These are phyloP conservation scores for Petrocephalus schoutedeni DNA, from an alignment of 2,797 vertebrate genomes.

Conservation along the genomic window DNA sequence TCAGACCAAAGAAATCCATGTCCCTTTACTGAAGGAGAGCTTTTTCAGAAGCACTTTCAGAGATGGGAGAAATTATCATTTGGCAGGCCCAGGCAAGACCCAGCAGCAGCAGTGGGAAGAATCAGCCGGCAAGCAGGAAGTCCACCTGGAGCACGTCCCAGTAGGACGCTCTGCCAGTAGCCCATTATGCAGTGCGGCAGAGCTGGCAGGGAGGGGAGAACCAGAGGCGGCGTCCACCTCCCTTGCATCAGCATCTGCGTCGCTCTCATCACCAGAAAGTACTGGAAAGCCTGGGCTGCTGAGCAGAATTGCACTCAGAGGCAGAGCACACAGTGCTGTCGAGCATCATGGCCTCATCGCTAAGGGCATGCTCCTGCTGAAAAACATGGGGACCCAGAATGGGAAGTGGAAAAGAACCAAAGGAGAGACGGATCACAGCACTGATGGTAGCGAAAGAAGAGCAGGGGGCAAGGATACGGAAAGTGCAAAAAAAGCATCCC, in stretches of 20 bases:
- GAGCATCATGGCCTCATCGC: constrained; percentile 70
- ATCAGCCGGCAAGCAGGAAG: constrained; percentile 58
- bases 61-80: constrained; percentile 59
- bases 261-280: constrained; percentile 51
- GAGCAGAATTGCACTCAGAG: constrained; percentile 35
- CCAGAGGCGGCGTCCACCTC: constrained; percentile 56
- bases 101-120: constrained; percentile 58
- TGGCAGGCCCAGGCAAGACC: constrained; percentile 57
- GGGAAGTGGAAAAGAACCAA: constrained; percentile 75
- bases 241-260: constrained; percentile 46
- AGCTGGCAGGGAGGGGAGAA: constrained; percentile 60
- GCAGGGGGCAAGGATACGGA: constrained; percentile 64
- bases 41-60: constrained; percentile 64
- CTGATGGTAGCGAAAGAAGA: constrained; percentile 50
- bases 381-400: constrained; percentile 92
- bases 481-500: constrained; percentile 66
- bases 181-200: constrained; percentile 71
- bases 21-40: constrained; percentile 65
- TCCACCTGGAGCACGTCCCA: constrained; percentile 69
- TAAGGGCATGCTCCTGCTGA: constrained; percentile 54
- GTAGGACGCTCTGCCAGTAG: constrained; percentile 66
- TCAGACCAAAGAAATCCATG: constrained; percentile 65
- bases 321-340: constrained; percentile 29
- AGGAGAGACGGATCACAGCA: constrained; percentile 42
- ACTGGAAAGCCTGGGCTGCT: constrained; percentile 43